These are phyloP conservation scores for Gobiocypris rarus DNA, from an alignment of 2,113 vertebrate genomes.

Conservation along the genomic window DNA sequence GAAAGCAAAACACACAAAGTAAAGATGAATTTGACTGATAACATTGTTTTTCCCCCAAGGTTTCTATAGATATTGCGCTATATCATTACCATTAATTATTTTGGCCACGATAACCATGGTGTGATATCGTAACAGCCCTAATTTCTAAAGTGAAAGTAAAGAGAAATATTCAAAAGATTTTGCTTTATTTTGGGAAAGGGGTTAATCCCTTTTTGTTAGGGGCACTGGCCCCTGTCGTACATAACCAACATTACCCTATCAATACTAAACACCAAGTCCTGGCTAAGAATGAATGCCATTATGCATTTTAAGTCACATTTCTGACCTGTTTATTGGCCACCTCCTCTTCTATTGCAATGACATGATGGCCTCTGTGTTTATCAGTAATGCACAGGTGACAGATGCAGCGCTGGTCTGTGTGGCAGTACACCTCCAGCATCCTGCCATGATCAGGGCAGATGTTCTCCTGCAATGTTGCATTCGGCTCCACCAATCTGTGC, in stretches of 20 bases:
- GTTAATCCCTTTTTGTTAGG: neutral
- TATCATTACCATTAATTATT: no score
- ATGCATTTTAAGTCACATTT: neutral
- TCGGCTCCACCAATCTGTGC: slow-evolving; percentile 34
- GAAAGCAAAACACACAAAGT: no score
- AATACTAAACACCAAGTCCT: neutral
- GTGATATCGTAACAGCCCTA: no score
- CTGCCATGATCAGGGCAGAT: slow-evolving; percentile 43
- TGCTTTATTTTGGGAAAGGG: neutral
- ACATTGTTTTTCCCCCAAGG: no score
- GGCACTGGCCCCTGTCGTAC: no score
- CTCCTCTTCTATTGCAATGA: slow-evolving; percentile 32
- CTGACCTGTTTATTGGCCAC: slow-evolving; percentile 46
- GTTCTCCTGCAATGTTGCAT: neutral
- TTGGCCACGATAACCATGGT: no score
- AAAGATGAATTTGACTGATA: no score
- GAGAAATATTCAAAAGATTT: neutral
- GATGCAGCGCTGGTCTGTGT: slow-evolving; percentile 50
- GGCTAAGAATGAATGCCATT: neutral
- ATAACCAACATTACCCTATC: neutral
- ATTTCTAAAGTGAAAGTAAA: neutral
- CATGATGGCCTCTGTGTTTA: slow-evolving; percentile 42
- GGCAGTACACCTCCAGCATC: slow-evolving; percentile 43
- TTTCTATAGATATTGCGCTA: no score
- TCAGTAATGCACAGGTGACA: slow-evolving; percentile 50